Evolutionary conservation across 2,113 vertebrate species (phyloP).

Genomic region (Pantherophis guttatus): DNA sequence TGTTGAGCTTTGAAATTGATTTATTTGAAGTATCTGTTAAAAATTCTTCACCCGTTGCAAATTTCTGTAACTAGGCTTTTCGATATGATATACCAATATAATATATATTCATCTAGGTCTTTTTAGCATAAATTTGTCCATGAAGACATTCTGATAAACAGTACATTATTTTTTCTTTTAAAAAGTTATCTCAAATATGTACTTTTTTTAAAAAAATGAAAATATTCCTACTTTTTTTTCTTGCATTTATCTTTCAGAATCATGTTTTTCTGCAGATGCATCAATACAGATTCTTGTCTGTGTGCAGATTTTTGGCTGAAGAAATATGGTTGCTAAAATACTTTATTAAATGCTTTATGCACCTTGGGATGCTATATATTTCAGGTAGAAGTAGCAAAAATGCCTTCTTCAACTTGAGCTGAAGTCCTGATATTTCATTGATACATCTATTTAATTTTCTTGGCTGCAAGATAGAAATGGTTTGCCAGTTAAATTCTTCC

Average conservation of each 20-base stretch:
- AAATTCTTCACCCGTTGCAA: background rate
- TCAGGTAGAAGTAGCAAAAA: background rate
- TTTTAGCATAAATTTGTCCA: background rate
- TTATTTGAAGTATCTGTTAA: background rate
- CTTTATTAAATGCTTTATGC: background rate
- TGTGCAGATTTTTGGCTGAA: background rate
- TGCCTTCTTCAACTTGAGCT: background rate
- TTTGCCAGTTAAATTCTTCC: background rate
- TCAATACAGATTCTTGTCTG: background rate
- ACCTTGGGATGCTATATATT: background rate
- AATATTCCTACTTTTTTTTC: background rate
- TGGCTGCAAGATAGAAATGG: background rate
- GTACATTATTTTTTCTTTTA: background rate
- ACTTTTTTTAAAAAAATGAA: background rate
- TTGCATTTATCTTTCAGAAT: background rate
- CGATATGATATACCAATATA: background rate
- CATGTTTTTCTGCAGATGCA: background rate
- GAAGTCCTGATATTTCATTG: background rate
- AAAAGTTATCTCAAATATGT: background rate
- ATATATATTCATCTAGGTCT: background rate
- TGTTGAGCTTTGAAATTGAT: background rate
- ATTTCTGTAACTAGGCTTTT: background rate
- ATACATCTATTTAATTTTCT: background rate
- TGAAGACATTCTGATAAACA: background rate
- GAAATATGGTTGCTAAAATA: background rate